Conservation (phyloP, 2,797 vertebrate species). For the Fringilla coelebs region DNA sequence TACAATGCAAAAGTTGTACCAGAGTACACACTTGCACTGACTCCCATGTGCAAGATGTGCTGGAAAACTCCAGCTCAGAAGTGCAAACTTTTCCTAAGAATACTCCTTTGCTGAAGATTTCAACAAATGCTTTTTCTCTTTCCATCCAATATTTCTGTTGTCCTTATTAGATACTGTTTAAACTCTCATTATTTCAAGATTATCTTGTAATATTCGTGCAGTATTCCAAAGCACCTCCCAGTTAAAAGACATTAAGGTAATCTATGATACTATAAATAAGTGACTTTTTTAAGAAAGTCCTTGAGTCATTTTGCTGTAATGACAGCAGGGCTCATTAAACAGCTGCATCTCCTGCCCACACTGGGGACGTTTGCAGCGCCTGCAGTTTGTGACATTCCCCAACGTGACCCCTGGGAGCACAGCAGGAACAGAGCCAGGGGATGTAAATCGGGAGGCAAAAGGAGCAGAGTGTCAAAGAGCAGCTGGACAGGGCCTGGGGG, state of each 20-base stretch:
- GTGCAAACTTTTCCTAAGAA: background rate
- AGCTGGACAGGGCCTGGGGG: background rate
- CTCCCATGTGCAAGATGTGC: background rate
- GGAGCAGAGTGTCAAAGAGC: background rate
- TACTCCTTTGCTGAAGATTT: background rate
- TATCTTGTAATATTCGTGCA: background rate
- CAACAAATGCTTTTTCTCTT: background rate
- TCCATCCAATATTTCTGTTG: background rate
- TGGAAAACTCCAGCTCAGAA: background rate
- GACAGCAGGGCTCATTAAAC: slow-evolving; percentile 58
- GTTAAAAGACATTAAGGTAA: slow-evolving; percentile 37
- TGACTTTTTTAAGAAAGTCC: slow-evolving; percentile 43
- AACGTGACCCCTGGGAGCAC: background rate
- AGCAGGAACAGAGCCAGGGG: background rate
- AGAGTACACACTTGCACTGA: background rate
- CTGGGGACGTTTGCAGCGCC: background rate
- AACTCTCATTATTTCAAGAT: slow-evolving; percentile 14
- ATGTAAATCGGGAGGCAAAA: background rate
- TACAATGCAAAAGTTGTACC: background rate
- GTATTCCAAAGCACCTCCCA: slow-evolving; percentile 18
- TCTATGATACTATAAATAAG: slow-evolving; percentile 46
- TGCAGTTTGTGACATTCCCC: background rate
- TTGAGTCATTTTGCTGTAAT: slow-evolving; percentile 48
- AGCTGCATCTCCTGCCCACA: slow-evolving; percentile 25
- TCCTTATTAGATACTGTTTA: background rate